Conservation (phyloP, 1,140 invertebrate genomes). For the Agrypnia vestita region DNA sequence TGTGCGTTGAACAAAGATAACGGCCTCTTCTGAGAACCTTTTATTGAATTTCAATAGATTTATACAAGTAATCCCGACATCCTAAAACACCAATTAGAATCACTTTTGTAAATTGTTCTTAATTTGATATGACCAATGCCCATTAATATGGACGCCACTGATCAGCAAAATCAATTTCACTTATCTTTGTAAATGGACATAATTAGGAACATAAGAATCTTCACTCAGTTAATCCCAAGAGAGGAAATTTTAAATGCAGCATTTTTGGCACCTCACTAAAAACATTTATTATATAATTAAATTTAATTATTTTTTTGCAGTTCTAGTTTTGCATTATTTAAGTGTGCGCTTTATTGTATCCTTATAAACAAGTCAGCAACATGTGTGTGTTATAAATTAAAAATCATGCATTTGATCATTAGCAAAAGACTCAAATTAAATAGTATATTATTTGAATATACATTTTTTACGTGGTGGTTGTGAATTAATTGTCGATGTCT, state of each 20-base stretch:
- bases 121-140: slow-evolving; percentile 15
- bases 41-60: slow-evolving; percentile 5
- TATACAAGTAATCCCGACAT: background rate
- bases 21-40: slow-evolving; percentile 2
- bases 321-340: no score
- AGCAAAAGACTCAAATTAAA: no score
- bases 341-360: no score
- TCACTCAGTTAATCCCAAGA: slow-evolving; percentile 21
- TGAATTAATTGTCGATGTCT: no score
- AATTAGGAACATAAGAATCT: slow-evolving; percentile 35
- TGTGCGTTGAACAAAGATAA: background rate
- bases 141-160: slow-evolving; percentile 34
- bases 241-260: background rate
- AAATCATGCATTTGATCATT: no score
- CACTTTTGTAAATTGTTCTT: slow-evolving; percentile 24
- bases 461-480: no score
- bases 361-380: no score
- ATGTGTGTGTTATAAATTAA: no score
- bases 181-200: slow-evolving; percentile 43
- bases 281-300: background rate
- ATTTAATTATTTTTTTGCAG: no score
- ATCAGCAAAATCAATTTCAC: slow-evolving; percentile 39
- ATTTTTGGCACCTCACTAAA: slow-evolving; percentile 8
- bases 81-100: slow-evolving; percentile 8
- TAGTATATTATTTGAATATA: no score